Evolutionary conservation across 2,797 vertebrate genomes (phyloP), one percentile per base, ranked within the genome.

Genomic region (Pyrocephalus nanus): DNA sequence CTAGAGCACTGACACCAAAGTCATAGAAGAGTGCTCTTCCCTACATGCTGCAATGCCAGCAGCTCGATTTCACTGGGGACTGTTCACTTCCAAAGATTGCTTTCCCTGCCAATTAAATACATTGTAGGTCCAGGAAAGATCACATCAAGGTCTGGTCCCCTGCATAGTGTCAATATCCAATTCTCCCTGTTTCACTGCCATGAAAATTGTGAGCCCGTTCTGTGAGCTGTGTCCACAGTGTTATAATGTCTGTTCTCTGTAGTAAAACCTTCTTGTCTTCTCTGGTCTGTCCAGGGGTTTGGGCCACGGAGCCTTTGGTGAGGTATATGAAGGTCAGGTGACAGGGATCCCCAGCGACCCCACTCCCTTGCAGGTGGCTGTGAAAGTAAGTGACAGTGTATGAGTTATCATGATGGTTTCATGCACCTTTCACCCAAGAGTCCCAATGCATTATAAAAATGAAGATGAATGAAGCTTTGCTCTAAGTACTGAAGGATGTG

Each of bases 311-410:
- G 99, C 99, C 2, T 99, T 99, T 84, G 99, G 99, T 89, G 99
- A 99, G 94, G 99, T 99, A 66, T 99, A 99, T 92, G 99, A 99
- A 98, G 99, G 99, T 58, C 98, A 99, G 96, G 99, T 99, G 38
- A 97, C 99, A 86, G 99, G 98, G 71, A 98, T 98, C 90, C 98
- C 99, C 86, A 99, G 98, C 6, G 99, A 99, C 96, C 98, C 98
- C 4, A 99, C 98, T 95, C 99, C 99, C 54, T 98, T 99, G 96
- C 99, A 99, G 93, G 99, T 99, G 94, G 99, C 99, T 50, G 99
- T 99, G 60, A 99, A 99, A 99, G 99, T 99, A 98, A 97, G 97
- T 96, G 90, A 88, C 50, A 77, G 83, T 94, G 85, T 80, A 76
- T 76, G 55, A 93, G 87, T 91, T 92, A 80, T 92, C 75, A 47